Percentiles rank a stretch among this genome's conserved stretches.
Evolutionary conservation across 2,113 vertebrate genomes (phyloP).

Genomic region (Mormyrus lacerda): DNA sequence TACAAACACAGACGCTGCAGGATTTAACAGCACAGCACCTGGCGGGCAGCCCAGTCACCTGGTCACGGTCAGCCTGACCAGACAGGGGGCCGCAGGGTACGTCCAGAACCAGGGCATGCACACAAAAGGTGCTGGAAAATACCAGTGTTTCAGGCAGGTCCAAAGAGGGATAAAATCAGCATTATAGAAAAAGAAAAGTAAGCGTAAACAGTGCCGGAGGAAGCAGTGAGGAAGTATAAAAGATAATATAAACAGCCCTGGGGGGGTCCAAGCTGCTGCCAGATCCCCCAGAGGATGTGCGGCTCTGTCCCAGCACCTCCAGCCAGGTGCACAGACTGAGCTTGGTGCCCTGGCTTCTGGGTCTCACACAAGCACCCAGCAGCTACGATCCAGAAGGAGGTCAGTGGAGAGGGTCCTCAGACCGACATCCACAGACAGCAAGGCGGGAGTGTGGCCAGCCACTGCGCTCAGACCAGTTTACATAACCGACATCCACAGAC

Average conservation of each 20-base stretch:
- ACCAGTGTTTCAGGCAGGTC: background rate
- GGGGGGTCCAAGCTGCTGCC: background rate
- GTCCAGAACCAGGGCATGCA: background rate
- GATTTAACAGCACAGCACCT: background rate
- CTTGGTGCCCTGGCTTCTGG: background rate
- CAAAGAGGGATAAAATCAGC: background rate
- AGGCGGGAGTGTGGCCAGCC: no score
- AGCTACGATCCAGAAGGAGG: background rate
- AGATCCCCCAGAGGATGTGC: background rate
- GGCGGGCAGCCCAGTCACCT: background rate
- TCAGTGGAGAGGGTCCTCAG: background rate
- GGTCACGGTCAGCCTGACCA: background rate
- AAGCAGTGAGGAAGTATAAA: background rate
- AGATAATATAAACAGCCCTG: background rate
- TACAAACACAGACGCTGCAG: background rate
- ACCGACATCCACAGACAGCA: no score
- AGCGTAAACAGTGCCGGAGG: background rate
- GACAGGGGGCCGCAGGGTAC: background rate
- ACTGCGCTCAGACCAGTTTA: background rate
- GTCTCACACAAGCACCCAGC: background rate
- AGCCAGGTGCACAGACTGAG: background rate
- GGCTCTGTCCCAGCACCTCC: background rate
- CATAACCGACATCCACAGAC: background rate
- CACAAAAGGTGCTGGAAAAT: background rate
- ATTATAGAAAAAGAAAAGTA: background rate